Base-by-base conservation (phyloP, 2,797 vertebrate genomes). In the Peromyscus eremicus region DNA sequence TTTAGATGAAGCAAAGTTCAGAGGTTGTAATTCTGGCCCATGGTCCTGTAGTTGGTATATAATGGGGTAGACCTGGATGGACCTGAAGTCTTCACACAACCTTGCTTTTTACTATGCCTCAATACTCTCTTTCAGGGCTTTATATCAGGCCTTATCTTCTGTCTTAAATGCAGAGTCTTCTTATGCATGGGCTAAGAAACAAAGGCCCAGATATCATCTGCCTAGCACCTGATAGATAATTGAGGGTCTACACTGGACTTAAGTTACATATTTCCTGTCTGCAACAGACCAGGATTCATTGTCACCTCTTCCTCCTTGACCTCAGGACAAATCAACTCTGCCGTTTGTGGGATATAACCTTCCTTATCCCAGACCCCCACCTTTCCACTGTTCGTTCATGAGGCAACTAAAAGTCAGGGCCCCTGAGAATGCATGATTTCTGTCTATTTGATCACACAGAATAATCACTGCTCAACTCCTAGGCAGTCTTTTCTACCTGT, bases 11-110 rank as follows among this genome's bases (percentile, higher is more conserved):
- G 62, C 80, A 93, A 92, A 25, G 29, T 62, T 94, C 68, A 82
- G 62, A 93, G 10, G 14, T 89, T 89, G 19, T 40, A 40, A 94
- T 81, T 49, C 21, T 27, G 40, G n/a, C 23, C 34, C 14, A 71
- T 83, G 80, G 52, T 79, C 68, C 89, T 21, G 34, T 29, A 91
- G 75, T n/a, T 89, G 40, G 29, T 92, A 76, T 66, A 37, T 14
- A 88, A 29, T 84, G 19, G 13, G 23, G 46, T 62, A 95, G 64
- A 96, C 37, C 52, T 90, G 9, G 21, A 71, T 64, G 87, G 60
- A 95, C 25, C 46, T 88, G 89, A 94, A 93, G 80, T 94, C 34
- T 52, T 94, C 71, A 87, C 90, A 27, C 95, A 75, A 57, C 5
- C 6, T 79, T 75, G 60, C 43, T 91, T 82, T 82, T 77, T 55